Base-by-base conservation (phyloP, 2,888 invertebrate species). In the Flabesymbios commensalis region DNA sequence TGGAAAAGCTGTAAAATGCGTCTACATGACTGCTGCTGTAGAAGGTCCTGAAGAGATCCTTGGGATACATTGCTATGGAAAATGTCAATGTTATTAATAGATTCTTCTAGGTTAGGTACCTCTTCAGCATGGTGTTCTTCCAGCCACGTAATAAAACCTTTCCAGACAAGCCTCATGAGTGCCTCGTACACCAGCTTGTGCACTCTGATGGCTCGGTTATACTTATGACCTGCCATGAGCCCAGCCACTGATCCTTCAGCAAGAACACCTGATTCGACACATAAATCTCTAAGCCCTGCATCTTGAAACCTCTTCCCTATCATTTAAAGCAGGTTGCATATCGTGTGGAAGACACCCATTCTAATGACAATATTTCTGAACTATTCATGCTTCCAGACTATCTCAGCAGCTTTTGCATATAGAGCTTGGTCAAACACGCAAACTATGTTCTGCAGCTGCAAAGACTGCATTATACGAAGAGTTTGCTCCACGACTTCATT, bases 401-500 rank as follows among this genome's bases (percentile, higher is more conserved):
- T 63, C 56, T 69, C 65, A 14, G 60, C 53, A 33, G 63, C 68
- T 53, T 68, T 70, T n/a, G 64, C 57, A 66, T 59, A 70, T 24
- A 68, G 42, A 48, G 69, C 68, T 61, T 70, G 59, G 63, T 63
- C 63, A 63, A 61, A 61, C 49, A 61, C 61, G 51, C 58, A 33
- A n/a, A 53, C 58, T 17, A 58, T 58, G 4, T 32, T 32, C 10
- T 58, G 52, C 5, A 58, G 3, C 32, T 61, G 17, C 22, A 61
- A 32, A n/a, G 41, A 39, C 28, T 59, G n/a, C 58, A 31, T 60
- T 22, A 63, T 62, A n/a, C 56, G 54, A 33, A 56, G 17, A 14
- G 39, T 29, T 31, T 63, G 54, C 22, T 54, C 39, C 14, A 62
- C 47, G 2, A 63, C 39, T 48, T 62, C 45, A 43, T 48, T 22